Base-by-base conservation (phyloP, 2,888 invertebrate species). In the Ptychoptera contaminata region DNA sequence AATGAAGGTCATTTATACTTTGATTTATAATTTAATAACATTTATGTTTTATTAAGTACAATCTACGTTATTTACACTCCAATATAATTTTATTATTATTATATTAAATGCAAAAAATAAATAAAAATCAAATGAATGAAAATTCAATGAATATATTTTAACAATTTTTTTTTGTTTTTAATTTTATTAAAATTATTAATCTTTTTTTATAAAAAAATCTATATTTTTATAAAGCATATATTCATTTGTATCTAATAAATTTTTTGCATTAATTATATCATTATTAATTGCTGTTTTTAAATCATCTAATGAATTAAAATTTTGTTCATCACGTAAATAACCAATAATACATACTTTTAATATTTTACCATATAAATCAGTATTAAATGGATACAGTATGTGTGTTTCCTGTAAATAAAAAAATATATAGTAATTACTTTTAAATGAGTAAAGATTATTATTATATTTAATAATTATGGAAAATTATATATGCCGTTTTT, bases 341-440 rank as follows among this genome's bases (percentile, higher is more conserved):
- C 87, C 92, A 44, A 81, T 60, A 47, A 96, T 73, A 48, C 79
- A 77, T 16, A 91, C 75, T 67, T 81, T 84, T 49, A 97, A 65
- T 46, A 68, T 60, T 38, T 79, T 71, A 1, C 84, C 93, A 67
- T 97, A 97, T 56, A 97, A 87, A 64, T 96, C 94, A 37, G 70
- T 58, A 29, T 77, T 70, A 59, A 85, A 94, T 48, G 78, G 67
- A 57, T 94, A 82, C 51, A 97, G 67, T 40, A 97, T 77, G 59
- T 97, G 92, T 0, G 92, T 86, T 72, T 97, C 96, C 87, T 87
- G 67, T 44, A 72, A 70, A 51, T 34, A 47, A 40, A 34, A 35
- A 29, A 39, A 39, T n/a, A 29, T 23, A 7, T 23, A n/a, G n/a
- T n/a, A n/a, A n/a, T n/a, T n/a, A n/a, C n/a, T n/a, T n/a, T n/a